Evolutionary conservation across 2,113 vertebrate genomes (phyloP).

Genomic region (Brienomyrus longianalis): DNA sequence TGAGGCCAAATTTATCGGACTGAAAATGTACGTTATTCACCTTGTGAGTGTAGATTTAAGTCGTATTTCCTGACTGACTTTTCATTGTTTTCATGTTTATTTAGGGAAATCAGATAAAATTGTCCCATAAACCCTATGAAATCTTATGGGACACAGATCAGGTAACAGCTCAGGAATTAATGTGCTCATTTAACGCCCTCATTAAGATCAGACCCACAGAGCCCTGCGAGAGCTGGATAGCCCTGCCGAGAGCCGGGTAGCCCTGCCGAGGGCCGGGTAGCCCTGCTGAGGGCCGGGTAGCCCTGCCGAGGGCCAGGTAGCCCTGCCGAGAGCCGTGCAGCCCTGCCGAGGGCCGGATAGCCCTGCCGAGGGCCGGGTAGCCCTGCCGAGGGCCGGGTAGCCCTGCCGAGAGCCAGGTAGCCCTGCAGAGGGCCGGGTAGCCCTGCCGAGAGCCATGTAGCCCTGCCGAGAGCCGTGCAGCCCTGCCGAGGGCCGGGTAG

Average conservation of each 20-base stretch:
- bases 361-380: neutral
- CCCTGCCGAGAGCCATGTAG: too few relatives aligned
- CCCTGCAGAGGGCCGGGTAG: too few relatives aligned
- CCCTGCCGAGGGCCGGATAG: neutral
- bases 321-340: neutral
- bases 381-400: neutral
- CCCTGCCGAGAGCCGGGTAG: neutral
- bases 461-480: too few relatives aligned
- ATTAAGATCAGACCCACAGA: constrained; percentile 23
- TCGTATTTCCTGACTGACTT: neutral
- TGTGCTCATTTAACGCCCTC: neutral
- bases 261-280: too few relatives aligned
- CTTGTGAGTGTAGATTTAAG: neutral
- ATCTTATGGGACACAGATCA: neutral
- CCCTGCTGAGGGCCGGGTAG: neutral
- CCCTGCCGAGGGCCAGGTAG: too few relatives aligned
- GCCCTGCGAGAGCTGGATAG: neutral
- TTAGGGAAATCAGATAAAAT: neutral
- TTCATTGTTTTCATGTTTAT: neutral
- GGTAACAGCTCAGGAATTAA: neutral
- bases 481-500: neutral
- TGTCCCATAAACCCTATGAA: neutral
- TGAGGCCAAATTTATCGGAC: neutral
- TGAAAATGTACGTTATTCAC: neutral
- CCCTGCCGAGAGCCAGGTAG: too few relatives aligned